Percentiles rank a stretch among this genome's conserved stretches.
These are phyloP conservation scores for Drosophila incognita DNA, from an alignment of 2,888 invertebrate species.

Conservation along the genomic window DNA sequence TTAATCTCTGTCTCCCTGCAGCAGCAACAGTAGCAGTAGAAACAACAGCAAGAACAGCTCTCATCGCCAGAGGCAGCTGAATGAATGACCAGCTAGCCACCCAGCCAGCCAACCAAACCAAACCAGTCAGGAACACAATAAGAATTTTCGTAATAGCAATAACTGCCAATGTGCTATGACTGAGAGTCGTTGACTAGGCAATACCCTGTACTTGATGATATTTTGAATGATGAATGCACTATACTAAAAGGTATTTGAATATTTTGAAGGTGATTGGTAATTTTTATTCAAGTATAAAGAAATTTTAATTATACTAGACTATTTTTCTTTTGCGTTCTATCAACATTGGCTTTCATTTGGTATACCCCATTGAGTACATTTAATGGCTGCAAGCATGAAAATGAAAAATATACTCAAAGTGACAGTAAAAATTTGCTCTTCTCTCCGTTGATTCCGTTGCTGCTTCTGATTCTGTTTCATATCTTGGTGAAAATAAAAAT, in stretches of 20 bases:
- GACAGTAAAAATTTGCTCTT: constrained; percentile 72
- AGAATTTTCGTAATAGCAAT: constrained; percentile 52
- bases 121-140: constrained; percentile 46
- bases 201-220: constrained; percentile 16
- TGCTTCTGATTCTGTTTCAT: constrained; percentile 38
- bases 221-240: background rate
- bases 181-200: background rate
- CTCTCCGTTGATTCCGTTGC: constrained; percentile 24
- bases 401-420: constrained; percentile 73
- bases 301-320: background rate
- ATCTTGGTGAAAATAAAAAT: constrained; percentile 30
- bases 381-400: constrained; percentile 32
- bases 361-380: background rate
- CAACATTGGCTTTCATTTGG: background rate
- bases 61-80: constrained; percentile 34
- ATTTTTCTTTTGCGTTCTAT: background rate
- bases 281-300: background rate
- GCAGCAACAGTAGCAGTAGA: background rate
- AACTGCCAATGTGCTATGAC: constrained; percentile 16
- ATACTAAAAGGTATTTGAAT: too few species aligned
- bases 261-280: background rate
- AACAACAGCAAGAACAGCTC: constrained; percentile 14
- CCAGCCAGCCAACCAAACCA: constrained; percentile 13
- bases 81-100: constrained; percentile 52
- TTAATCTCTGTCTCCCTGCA: constrained; percentile 72